Conservation (phyloP, 1,140 invertebrate species). For the Drosophila carrolli region DNA sequence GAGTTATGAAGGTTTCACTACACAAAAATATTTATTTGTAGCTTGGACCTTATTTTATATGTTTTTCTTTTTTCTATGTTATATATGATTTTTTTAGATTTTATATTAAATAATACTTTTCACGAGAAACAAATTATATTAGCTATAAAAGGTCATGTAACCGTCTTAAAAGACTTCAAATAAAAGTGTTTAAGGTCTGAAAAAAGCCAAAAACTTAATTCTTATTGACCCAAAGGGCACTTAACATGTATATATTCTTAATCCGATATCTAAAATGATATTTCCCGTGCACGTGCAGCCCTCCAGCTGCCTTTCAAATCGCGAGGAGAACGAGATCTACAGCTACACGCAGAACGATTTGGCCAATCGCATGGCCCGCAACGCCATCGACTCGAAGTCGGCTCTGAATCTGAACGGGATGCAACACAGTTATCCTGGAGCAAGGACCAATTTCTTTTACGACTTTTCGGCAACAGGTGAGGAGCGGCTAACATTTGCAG, state of each 20-base stretch:
- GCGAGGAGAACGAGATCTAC: slow-evolving; percentile 96
- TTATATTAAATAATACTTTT: no score
- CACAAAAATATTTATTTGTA: no score
- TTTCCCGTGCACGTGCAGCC: slow-evolving; percentile 86
- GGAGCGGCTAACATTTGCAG: neutral
- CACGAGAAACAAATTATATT: no score
- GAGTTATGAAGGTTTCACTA: neutral
- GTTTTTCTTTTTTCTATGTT: neutral
- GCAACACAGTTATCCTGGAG: slow-evolving; percentile 83
- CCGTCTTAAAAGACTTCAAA: no score
- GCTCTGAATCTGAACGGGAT: slow-evolving; percentile 82
- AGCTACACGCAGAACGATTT: slow-evolving; percentile 88
- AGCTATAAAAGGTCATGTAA: no score
- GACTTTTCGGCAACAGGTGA: slow-evolving; percentile 84
- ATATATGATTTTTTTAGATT: no score
- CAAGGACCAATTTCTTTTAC: slow-evolving; percentile 83
- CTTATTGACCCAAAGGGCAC: no score
- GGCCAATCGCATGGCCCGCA: slow-evolving; percentile 82
- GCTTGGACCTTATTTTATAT: no score
- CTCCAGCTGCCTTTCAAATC: slow-evolving; percentile 95
- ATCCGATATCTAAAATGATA: neutral
- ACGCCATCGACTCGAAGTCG: slow-evolving; percentile 83
- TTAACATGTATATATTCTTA: neutral
- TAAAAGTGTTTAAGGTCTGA: no score
- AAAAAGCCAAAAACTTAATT: no score